Conservation (phyloP, 1,140 invertebrate genomes). For the Ceratina calcarata region DNA sequence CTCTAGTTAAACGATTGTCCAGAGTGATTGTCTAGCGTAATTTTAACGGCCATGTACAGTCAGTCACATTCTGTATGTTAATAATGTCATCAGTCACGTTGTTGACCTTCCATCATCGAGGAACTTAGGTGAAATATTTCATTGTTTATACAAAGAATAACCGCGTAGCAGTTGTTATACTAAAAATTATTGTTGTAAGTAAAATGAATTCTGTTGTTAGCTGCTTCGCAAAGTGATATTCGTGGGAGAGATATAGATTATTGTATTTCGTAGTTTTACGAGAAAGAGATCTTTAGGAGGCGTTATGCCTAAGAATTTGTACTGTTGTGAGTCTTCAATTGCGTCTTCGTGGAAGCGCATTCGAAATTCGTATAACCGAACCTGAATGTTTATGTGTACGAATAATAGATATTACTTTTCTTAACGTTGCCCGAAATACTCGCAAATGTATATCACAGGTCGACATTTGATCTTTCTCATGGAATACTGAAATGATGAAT, state of each 20-base stretch:
- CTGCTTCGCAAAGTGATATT: background rate
- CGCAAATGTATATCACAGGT: background rate
- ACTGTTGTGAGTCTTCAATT: background rate
- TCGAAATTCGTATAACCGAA: background rate
- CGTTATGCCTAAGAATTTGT: background rate
- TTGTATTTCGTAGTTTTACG: background rate
- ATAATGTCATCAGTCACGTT: background rate
- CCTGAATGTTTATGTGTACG: background rate
- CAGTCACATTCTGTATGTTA: slow-evolving; percentile 15
- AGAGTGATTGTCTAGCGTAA: slow-evolving; percentile 17
- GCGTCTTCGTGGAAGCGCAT: background rate
- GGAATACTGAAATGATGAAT: background rate
- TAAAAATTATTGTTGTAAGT: slow-evolving; percentile 1
- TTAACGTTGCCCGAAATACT: slow-evolving; percentile 17
- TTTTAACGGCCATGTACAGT: slow-evolving; percentile 27
- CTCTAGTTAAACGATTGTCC: slow-evolving; percentile 19
- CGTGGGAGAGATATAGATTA: background rate
- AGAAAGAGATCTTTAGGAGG: background rate
- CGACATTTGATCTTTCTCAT: background rate
- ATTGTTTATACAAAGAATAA: slow-evolving; percentile 1
- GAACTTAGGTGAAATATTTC: background rate
- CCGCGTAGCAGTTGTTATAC: slow-evolving; percentile 18
- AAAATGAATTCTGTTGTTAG: slow-evolving; percentile 6
- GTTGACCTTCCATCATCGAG: background rate
- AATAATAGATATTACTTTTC: background rate